Percentiles rank a stretch among this genome's conserved stretches.
Conservation (phyloP, 2,113 vertebrate species). For the Brachyhypopomus gauderio region DNA sequence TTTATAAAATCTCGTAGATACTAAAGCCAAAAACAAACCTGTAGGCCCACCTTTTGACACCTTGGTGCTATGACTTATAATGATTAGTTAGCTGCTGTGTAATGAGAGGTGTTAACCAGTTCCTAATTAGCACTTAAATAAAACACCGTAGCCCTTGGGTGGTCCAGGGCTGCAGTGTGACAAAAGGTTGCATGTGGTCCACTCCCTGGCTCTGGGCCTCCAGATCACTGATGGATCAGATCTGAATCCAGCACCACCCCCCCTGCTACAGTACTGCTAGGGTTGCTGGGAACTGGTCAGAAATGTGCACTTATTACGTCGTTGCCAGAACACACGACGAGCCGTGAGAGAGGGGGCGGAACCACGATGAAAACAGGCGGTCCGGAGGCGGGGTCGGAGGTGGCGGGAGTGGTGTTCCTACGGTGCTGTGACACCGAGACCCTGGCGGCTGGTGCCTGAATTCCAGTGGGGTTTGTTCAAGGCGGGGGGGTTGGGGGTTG, state of each 20-base stretch:
- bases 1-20: too few relatives aligned
- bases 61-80: constrained; percentile 15
- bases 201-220: constrained; percentile 27
- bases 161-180: constrained; percentile 10
- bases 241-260: constrained; percentile 13
- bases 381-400: neutral
- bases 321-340: constrained; percentile 63
- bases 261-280: neutral
- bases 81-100: constrained; percentile 27
- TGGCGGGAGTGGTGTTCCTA: constrained; percentile 63
- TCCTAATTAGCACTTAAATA: constrained; percentile 44
- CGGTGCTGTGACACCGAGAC: neutral
- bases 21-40: neutral
- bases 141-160: neutral
- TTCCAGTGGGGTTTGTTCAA: constrained; percentile 21
- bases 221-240: neutral
- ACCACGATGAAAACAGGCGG: constrained; percentile 66
- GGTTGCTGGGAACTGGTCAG: constrained; percentile 59
- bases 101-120: constrained; percentile 32
- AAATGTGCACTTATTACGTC: constrained; percentile 69
- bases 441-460: neutral
- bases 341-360: constrained; percentile 55
- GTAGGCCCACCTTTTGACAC: constrained; percentile 7
- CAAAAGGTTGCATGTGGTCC: constrained; percentile 5
- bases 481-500: neutral